Percentiles rank a stretch among this genome's conserved stretches.
Evolutionary conservation across 1,140 invertebrate species (phyloP).

Genomic region (Papilio xuthus): DNA sequence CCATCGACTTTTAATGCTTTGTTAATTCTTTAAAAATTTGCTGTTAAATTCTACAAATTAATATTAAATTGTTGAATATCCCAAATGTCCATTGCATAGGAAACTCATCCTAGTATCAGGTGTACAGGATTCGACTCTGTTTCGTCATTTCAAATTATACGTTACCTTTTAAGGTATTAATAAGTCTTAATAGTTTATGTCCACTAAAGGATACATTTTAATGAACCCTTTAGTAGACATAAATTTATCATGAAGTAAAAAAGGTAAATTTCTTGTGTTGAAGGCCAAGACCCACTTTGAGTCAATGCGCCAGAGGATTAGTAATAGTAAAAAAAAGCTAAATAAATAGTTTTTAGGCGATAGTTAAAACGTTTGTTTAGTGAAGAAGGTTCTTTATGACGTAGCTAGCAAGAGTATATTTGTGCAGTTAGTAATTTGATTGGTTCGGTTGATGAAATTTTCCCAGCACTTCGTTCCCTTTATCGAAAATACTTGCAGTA

Average conservation of each 20-base stretch:
- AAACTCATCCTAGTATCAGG: too few relatives aligned
- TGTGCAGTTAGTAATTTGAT: conserved; percentile 21
- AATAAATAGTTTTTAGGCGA: not conserved
- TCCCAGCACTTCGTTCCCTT: conserved; percentile 17
- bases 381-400: conserved; percentile 17
- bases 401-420: conserved; percentile 10
- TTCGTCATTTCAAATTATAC: too few relatives aligned
- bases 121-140: not conserved
- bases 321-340: too few relatives aligned
- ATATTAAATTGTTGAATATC: conserved; percentile 40
- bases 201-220: too few relatives aligned
- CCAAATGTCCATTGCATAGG: too few relatives aligned
- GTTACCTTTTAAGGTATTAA: too few relatives aligned
- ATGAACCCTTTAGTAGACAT: too few relatives aligned
- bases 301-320: too few relatives aligned
- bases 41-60: conserved; percentile 51
- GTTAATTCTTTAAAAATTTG: conserved; percentile 57
- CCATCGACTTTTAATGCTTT: conserved; percentile 64
- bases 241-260: too few relatives aligned
- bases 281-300: too few relatives aligned
- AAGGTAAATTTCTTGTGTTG: too few relatives aligned
- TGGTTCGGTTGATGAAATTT: conserved; percentile 5
- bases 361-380: conserved; percentile 3
- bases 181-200: too few relatives aligned
- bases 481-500: not conserved